phyloP scores from a whole-genome alignment of 2,797 vertebrate species.

The Gadopsis marmoratus region DNA sequence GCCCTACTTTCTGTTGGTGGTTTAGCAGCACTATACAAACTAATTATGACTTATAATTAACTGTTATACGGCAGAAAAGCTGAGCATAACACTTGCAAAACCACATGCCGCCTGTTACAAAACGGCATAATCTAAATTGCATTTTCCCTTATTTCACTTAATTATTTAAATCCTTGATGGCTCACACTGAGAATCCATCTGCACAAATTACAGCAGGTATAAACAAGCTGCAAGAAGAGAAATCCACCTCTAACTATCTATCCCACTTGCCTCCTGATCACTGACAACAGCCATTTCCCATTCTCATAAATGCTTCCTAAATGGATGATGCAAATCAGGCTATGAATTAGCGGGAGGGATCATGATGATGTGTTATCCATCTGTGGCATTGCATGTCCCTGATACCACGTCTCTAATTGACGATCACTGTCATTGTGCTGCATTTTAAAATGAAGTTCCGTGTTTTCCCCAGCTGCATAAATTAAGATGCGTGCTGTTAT shows the following conservation, averaged over 20 bases:
- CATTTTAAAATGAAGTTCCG: constrained; percentile 66
- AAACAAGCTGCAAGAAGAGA: constrained; percentile 65
- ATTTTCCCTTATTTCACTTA: constrained; percentile 56
- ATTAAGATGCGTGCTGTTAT: constrained; percentile 77
- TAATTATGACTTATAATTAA: constrained; percentile 67
- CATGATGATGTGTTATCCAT: constrained; percentile 75
- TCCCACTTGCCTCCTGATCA: constrained; percentile 69
- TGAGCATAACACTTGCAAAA: constrained; percentile 40
- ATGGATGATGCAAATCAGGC: constrained; percentile 81
- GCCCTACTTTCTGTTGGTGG: constrained; percentile 26
- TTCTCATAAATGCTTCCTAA: constrained; percentile 79
- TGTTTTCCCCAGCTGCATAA: constrained; percentile 73
- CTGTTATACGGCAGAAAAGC: constrained; percentile 33
- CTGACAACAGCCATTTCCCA: constrained; percentile 73
- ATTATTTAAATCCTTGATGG: constrained; percentile 64
- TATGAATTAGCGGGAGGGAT: constrained; percentile 74
- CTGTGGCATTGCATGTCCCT: constrained; percentile 65
- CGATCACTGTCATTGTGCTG: constrained; percentile 77
- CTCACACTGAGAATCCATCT: constrained; percentile 73
- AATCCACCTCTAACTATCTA: constrained; percentile 54
- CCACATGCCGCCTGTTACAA: constrained; percentile 40
- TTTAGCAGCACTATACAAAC: constrained; percentile 30
- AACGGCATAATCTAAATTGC: constrained; percentile 48
- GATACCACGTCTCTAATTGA: constrained; percentile 77
- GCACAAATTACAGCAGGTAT: constrained; percentile 73